Base-by-base conservation (phyloP, 2,113 vertebrate species). In the Labeo catla region DNA sequence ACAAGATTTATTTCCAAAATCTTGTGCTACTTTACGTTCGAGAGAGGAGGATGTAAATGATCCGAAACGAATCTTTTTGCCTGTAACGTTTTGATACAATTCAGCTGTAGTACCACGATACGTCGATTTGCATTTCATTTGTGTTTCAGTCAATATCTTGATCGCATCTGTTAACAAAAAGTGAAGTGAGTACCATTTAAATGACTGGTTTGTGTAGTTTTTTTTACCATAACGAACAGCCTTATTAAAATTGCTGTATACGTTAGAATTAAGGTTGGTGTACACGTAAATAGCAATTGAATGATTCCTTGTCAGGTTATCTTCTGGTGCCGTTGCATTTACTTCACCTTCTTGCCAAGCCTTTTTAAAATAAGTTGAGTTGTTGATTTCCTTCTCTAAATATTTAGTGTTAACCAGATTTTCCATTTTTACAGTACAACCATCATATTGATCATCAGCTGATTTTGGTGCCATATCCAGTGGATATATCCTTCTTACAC, bases 351-450 rank as follows among this genome's bases (percentile, higher is more conserved):
- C 36, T 21, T 43, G 12, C 70, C 76, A 77, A 54, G 49, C 49
- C 4, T 52, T 7, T 5, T 1, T 28, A 54, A 77, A 77, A 2
- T 54, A 49, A 16, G 4, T 0, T 4, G 7, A 34, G 12, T 77
- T 34, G 4, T 28, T 54, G 47, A 54, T 50, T 77, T 77, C 74
- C 3, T 77, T 7, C 12, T 77, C 0, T 1, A 77, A 49, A 54
- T 77, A 77, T 54, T 77, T 54, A 4, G n/a, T 52, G 2, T 9
- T 34, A 13, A 77, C 74, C 74, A 54, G 49, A 2, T 54, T 0
- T 0, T 1, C 1, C 23, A 54, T 52, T 1, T 52, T 16, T 0
- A 16, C 2, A 9, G 3, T 77, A 34, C 23, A 52, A 0, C 47
- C 0, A 0, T 34, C 13, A 52, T 77, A 28, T 9, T 77, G 49